These are phyloP conservation scores for Meliscaeva auricollis DNA, from an alignment of 2,888 invertebrate genomes.

Conservation along the genomic window DNA sequence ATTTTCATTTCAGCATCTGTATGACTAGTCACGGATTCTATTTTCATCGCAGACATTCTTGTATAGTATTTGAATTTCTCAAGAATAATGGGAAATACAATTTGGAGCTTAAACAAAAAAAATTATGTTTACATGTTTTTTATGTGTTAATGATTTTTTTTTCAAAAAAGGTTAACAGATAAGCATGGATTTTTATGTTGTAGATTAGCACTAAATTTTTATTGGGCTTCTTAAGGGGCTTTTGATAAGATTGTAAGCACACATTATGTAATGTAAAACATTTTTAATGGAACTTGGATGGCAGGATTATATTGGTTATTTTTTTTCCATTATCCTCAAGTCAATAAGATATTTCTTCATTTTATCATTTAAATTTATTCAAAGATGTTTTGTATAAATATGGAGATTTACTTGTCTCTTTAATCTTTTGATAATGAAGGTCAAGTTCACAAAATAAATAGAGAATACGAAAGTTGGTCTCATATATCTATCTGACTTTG, in stretches of 20 bases:
- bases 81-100: background rate
- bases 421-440: too few species aligned
- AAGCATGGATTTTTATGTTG: background rate
- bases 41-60: background rate
- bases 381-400: too few species aligned
- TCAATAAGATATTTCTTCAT: too few species aligned
- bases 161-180: slow-evolving; percentile 1
- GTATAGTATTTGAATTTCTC: background rate
- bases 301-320: too few species aligned
- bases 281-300: too few species aligned
- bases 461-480: too few species aligned
- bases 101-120: background rate
- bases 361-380: too few species aligned
- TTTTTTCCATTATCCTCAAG: too few species aligned
- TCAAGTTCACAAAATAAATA: too few species aligned
- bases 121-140: slow-evolving; percentile 22
- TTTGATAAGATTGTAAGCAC: background rate
- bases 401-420: too few species aligned
- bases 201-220: background rate
- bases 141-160: background rate
- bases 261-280: background rate
- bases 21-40: slow-evolving; percentile 49
- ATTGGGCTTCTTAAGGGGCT: background rate
- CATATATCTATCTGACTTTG: too few species aligned
- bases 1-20: background rate